phyloP scores from a whole-genome alignment of 2,888 invertebrate genomes.

The Ochropleura plecta region DNA sequence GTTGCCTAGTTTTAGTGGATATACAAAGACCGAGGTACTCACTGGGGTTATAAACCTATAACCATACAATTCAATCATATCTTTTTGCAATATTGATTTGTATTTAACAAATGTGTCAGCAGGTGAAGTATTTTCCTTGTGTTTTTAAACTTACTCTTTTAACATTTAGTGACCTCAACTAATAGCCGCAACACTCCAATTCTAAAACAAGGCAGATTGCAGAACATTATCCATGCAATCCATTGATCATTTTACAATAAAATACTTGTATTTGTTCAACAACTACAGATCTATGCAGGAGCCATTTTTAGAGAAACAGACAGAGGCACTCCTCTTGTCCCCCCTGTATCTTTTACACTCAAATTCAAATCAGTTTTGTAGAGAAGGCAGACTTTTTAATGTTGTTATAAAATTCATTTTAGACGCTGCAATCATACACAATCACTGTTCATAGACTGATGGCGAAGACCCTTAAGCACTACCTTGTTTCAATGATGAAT shows the following conservation, averaged over 20 bases:
- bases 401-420: background rate
- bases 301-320: background rate
- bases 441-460: background rate
- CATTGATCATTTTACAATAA: background rate
- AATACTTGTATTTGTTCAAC: background rate
- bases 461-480: background rate
- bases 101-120: background rate
- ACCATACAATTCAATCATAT: no score
- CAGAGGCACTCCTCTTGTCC: background rate
- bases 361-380: slow-evolving; percentile 1
- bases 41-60: no score
- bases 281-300: background rate
- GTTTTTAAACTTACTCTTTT: background rate
- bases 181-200: background rate
- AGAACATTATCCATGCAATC: background rate
- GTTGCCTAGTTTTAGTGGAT: no score
- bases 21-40: no score
- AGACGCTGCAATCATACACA: background rate
- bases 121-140: background rate
- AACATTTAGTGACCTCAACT: background rate
- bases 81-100: no score
- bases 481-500: background rate
- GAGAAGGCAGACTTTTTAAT: background rate
- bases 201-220: background rate
- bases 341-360: background rate